Evolutionary conservation across 2,797 vertebrate species (phyloP), one percentile per base, ranked within the genome.

Genomic region (Scomberomorus guttatus): DNA sequence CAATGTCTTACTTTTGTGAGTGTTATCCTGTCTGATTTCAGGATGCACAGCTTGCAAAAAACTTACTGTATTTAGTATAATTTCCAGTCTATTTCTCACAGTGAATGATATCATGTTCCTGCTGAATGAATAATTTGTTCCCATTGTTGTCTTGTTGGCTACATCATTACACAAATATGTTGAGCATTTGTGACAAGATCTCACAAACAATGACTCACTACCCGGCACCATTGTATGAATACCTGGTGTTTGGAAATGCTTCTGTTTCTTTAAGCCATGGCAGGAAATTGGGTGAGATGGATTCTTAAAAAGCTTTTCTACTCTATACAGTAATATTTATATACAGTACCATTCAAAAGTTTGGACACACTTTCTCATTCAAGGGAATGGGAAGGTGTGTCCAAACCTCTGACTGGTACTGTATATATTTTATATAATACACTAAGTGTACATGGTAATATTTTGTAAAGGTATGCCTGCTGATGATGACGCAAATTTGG

Each of bases 101-200:
- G 29, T 75, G 61, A 82, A 81, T 80, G 65, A 84, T 61, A 78
- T 52, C 10, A 62, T 69, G 50, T 66, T 66, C 18, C 32, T 58
- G 34, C 22, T 72, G 39, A 80, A 62, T 71, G 74, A 84, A 77
- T 73, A 60, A 58, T 72, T 64, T 11, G 56, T 61, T 75, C 46
- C 75, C 70, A 77, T 79, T 90, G 82, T 85, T 77, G 68, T 60
- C 44, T 65, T 61, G 25, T 54, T 0, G 44, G 71, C 46, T 59
- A 72, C 87, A 83, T 91, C 88, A 93, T 88, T 65, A 55, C 65
- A 64, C 76, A 94, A 90, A 74, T 78, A 94, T 92, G 92, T 80
- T 0, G 10, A 88, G 79, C 58, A 75, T 88, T 80, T 82, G 67
- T 85, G 81, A 79, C 59, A 70, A 67, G 46, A 83, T 55, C 78